Evolutionary conservation across 2,888 invertebrate species (phyloP), one percentile per base, ranked within the genome.

Genomic region (Plemyria rubiginata): DNA sequence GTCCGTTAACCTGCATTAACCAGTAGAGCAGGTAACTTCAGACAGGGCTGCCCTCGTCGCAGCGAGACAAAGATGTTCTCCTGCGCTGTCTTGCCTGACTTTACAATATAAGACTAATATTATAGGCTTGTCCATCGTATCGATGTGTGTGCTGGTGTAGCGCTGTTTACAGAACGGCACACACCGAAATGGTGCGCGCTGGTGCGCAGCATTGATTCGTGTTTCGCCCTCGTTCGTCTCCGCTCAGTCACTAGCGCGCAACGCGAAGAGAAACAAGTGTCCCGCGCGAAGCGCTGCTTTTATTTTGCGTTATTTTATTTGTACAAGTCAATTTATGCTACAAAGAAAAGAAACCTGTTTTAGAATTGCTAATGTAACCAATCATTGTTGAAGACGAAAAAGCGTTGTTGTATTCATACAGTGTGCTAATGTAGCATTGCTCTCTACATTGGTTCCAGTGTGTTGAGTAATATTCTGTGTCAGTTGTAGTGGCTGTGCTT

Each of bases 381-480:
- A 78, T 75, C 66, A 75, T 77, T 74, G 75, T 77, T 83, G 78
- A 73, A 76, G 68, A 70, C 74, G 68, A 80, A 74, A 77, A 69
- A 80, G 68, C 73, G 68, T 70, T 71, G 67, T 76, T 70, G 72
- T 74, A 72, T 79, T 78, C 72, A 67, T 76, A 73, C 72, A 81
- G 80, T 81, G 85, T 79, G 80, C 78, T 80, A 79, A 16, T 72
- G 73, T 76, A 75, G 80, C 66, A 81, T 79, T 74, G 75, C 76
- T 82, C 82, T 85, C 81, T 85, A 83, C 79, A 79, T 86, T 72
- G 82, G 85, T 86, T 89, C 87, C 85, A 83, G 90, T 81, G 84
- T 83, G 89, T 92, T 91, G 87, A 80, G 90, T 88, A 90, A 91
- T 87, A 90, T 88, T 88, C 86, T 88, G 88, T 90, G 91, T 83